Evolutionary conservation across 2,888 invertebrate genomes (phyloP).

Genomic region (Diarsia brunnea): DNA sequence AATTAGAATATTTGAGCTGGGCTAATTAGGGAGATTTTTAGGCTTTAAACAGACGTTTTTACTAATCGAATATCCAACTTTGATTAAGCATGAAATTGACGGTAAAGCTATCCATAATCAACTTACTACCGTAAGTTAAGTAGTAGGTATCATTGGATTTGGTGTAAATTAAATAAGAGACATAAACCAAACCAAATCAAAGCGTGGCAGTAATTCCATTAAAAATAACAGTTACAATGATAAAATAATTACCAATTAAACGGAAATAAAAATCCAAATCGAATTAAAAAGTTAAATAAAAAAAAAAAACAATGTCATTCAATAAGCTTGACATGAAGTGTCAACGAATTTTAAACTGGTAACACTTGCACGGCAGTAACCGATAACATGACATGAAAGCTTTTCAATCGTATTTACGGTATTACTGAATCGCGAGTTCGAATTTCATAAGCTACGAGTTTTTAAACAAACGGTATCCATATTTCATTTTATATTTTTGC

Average conservation of each 20-base stretch:
- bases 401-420: conserved; percentile 55
- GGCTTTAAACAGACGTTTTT: background rate
- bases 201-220: background rate
- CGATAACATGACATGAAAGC: conserved; percentile 57
- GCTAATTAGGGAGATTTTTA: background rate
- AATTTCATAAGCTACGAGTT: conserved; percentile 51
- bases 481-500: conserved; percentile 47
- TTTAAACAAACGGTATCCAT: conserved; percentile 38
- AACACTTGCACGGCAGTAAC: conserved; percentile 60
- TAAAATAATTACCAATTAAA: background rate
- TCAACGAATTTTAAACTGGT: conserved; percentile 74
- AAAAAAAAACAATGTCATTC: conserved; percentile 36
- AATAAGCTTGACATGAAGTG: conserved; percentile 56
- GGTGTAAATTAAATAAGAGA: background rate
- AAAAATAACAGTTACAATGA: background rate
- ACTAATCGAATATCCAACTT: background rate
- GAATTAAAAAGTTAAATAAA: conserved; percentile 13
- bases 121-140: no score
- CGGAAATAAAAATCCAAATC: background rate
- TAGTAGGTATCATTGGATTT: background rate
- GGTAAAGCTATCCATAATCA: background rate
- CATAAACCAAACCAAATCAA: background rate
- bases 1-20: background rate
- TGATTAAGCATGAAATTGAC: background rate
- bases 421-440: conserved; percentile 58